Percentiles rank a stretch among this genome's conserved stretches.
Conservation (phyloP, 2,888 invertebrate species). For the Portevinia maculata region DNA sequence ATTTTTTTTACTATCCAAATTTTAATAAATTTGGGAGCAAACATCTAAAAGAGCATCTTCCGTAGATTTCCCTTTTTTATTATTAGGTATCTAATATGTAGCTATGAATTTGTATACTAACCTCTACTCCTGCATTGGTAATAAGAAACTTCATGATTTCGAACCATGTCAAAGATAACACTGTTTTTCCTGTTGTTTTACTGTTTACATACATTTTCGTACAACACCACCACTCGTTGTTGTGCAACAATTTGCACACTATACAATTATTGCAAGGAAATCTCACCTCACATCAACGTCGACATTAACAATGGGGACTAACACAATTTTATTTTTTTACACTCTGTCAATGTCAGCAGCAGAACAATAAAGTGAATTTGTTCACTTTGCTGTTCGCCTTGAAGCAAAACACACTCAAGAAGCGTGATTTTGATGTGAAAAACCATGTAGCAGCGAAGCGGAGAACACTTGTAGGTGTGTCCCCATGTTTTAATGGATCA, state of each 20-base stretch:
- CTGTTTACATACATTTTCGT: neutral
- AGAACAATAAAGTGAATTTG: constrained; percentile 70
- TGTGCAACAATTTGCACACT: constrained; percentile 24
- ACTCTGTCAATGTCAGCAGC: constrained; percentile 64
- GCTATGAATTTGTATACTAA: too few species aligned
- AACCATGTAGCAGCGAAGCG: constrained; percentile 14
- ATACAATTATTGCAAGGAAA: constrained; percentile 57
- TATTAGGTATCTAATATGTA: too few species aligned
- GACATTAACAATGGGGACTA: constrained; percentile 29
- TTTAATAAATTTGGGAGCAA: too few species aligned
- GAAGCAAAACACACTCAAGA: constrained; percentile 48
- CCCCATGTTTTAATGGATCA: constrained; percentile 66
- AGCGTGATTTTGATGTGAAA: constrained; percentile 68
- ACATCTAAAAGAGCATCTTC: too few species aligned
- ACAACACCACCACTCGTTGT: neutral
- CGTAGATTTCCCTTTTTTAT: too few species aligned
- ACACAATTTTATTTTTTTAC: constrained; percentile 46
- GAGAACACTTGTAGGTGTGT: constrained; percentile 51
- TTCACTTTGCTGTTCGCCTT: constrained; percentile 61
- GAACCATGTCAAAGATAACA: too few species aligned
- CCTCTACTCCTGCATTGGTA: too few species aligned
- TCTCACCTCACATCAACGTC: constrained; percentile 41
- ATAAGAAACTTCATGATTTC: too few species aligned
- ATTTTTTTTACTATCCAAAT: too few species aligned
- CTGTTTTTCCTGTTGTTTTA: neutral